Evolutionary conservation across 2,797 vertebrate genomes (phyloP), one percentile per base, ranked within the genome.

Genomic region (Sebastes oblongus): DNA sequence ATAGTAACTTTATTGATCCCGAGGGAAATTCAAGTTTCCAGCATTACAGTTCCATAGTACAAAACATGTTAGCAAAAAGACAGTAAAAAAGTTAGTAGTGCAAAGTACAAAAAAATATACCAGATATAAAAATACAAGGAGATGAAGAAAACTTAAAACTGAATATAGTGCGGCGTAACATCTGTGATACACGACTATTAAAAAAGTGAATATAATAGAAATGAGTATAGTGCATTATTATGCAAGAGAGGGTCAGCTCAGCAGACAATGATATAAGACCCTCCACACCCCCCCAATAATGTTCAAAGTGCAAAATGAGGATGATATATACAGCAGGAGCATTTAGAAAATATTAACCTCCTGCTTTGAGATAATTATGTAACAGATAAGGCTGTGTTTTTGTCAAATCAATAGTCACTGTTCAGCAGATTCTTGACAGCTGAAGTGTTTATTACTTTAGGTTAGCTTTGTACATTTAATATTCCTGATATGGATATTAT

Each of bases 291-390:
- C 46, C 32, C 9, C 32, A 61, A 12, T 68, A 6, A 77, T 13
- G 83, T 66, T 27, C 81, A 91, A 92, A 91, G 36, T 88, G 34
- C 87, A 85, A 73, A 58, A 24, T 14, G 12, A 78, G 39, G 16
- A 50, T 60, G 5, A 12, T 11, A 56, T n/a, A 5, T 39, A 20
- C n/a, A 55, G 13, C n/a, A 30, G 4, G 13, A 46, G 2, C 50
- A 62, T 4, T 8, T 9, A 82, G 60, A 24, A 89, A 86, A 87
- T 79, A 88, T 86, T 88, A 86, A 86, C 82, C 34, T 25, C 16
- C 4, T 55, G 12, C 39, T 70, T 12, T 68, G 8, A 80, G 27
- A 39, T 22, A 60, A 39, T 79, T 68, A 60, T 77, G n/a, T 32
- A 55, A 62, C 18, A 32, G 52, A 85, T 84, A 61, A 71, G 52